Evolutionary conservation across 2,888 invertebrate genomes (phyloP), one percentile per base, ranked within the genome.

Genomic region (Drosophila fulvimacula): DNA sequence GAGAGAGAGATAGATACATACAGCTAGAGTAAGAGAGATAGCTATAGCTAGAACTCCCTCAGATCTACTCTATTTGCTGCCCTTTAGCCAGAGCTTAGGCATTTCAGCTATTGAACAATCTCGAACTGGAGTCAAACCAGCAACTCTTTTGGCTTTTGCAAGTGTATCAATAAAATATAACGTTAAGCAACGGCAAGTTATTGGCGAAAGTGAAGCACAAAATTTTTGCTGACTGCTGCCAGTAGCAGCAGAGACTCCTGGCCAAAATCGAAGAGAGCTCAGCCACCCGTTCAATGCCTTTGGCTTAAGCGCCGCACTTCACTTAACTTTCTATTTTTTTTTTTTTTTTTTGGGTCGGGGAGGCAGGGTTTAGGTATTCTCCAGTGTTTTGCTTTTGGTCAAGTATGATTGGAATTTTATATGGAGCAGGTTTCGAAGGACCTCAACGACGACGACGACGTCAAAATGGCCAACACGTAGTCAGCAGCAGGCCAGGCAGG

Each of bases 361-460:
- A 24, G 24, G 7, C 9, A 7, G 53, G 60, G 53, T 44, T 59
- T 67, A 44, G 48, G 73, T 84, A 84, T 69, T 82, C 88, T 79
- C 81, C 79, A 88, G 86, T 84, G 88, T 84, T 82, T 81, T 84
- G 79, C 78, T 81, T 82, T 88, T 76, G 84, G 84, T 88, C 84
- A 84, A 84, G 84, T 84, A 84, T 84, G 84, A 84, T 84, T 84
- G 84, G 84, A 84, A 84, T 88, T 84, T 84, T 88, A 84, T 88
- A 88, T 88, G 79, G 81, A 79, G 69, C 68, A 80, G 85, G 75
- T 80, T 82, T 34, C 72, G 77, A 69, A 70, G 62, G 69, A 57
- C 51, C 42, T 46, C 64, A 48, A 52, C 78, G 48, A 57, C 27
- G 27, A 27, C 27, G 42, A 59, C 62, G 64, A 70, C 73, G 82